Evolutionary conservation across 2,888 invertebrate genomes (phyloP).

Genomic region (Melinaea menophilus): DNA sequence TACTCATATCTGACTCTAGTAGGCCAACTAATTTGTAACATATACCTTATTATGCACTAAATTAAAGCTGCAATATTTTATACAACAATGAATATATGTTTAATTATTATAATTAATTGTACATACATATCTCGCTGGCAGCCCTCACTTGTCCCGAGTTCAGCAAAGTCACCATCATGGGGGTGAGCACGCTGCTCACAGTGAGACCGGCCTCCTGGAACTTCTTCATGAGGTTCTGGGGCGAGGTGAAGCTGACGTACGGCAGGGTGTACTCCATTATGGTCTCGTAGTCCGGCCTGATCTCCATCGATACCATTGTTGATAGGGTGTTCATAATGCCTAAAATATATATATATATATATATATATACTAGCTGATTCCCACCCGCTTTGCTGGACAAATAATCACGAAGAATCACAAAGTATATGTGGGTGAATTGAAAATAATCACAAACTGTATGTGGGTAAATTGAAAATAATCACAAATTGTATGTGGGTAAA

Average conservation of each 20-base stretch:
- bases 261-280: slow-evolving; percentile 76
- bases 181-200: slow-evolving; percentile 56
- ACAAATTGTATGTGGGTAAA: no score
- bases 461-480: no score
- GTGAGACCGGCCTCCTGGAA: slow-evolving; percentile 64
- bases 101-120: background rate
- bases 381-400: no score
- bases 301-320: slow-evolving; percentile 73
- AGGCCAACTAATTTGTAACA: no score
- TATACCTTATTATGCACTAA: no score
- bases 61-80: background rate
- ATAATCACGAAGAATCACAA: no score
- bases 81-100: background rate
- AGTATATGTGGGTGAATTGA: no score
- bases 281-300: slow-evolving; percentile 78
- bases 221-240: slow-evolving; percentile 70
- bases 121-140: slow-evolving; percentile 73
- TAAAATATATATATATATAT: slow-evolving; percentile 37
- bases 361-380: no score
- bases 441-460: no score
- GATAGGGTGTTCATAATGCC: slow-evolving; percentile 74
- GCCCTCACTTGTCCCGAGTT: slow-evolving; percentile 61
- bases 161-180: slow-evolving; percentile 69
- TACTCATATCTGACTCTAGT: no score
- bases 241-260: slow-evolving; percentile 68